Evolutionary conservation across 35 echinoderm and acorn worm species (phyloP).

Genomic region (Apostichopus japonicus): DNA sequence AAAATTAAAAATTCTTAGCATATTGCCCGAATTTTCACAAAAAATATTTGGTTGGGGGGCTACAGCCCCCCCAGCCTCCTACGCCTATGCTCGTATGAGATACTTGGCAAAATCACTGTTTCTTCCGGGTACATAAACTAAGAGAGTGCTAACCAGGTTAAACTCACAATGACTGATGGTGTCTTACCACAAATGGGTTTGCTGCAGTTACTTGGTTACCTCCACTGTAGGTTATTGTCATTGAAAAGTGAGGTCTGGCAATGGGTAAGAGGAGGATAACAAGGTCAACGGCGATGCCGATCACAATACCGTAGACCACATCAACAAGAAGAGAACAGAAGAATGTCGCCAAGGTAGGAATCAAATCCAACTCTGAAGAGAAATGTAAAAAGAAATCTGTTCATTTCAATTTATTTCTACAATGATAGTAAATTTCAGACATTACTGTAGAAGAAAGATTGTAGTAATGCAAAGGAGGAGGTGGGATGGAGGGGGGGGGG

Average conservation of each 20-base stretch:
- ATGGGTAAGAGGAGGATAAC: constrained; percentile 53
- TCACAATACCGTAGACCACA: constrained; percentile 50
- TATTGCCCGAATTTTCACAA: no score
- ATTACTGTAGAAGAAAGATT: neutral
- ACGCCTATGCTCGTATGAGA: no score
- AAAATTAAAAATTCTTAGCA: no score
- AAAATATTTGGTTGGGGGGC: no score
- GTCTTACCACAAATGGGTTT: constrained; percentile 55
- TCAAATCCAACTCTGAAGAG: constrained; percentile 33
- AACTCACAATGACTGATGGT: no score
- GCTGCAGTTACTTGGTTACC: constrained; percentile 40
- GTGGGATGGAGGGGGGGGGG: no score
- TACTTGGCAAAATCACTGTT: no score
- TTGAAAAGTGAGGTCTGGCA: constrained; percentile 47
- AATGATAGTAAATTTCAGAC: no score
- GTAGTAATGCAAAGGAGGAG: neutral
- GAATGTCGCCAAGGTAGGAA: constrained; percentile 39
- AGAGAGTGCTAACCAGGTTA: no score
- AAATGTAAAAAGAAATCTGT: neutral
- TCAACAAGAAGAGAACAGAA: constrained; percentile 40
- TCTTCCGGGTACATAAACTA: no score
- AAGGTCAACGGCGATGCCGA: constrained; percentile 44
- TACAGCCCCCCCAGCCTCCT: no score
- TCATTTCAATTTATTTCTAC: no score
- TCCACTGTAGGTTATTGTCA: constrained; percentile 53